Percentiles rank a stretch among this genome's conserved stretches.
phyloP scores from a whole-genome alignment of 1,140 invertebrate genomes.

The Acromyrmex charruanus region DNA sequence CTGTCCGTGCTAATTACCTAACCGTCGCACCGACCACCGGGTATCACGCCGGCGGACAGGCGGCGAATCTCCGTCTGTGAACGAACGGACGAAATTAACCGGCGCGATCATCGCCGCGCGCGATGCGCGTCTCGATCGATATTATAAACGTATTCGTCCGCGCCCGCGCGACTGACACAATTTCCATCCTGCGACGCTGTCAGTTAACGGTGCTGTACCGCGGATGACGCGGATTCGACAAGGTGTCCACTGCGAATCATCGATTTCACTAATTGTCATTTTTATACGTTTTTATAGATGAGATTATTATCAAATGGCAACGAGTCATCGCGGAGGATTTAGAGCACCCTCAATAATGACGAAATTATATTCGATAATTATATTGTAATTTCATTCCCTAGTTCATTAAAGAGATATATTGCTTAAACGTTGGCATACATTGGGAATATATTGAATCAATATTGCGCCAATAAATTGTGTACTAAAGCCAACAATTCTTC shows the following conservation, averaged over 20 bases:
- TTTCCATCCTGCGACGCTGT: conserved; percentile 52
- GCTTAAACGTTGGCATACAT: too few relatives aligned
- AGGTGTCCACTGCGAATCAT: not conserved
- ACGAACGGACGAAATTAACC: conserved; percentile 62
- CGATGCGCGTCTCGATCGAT: conserved; percentile 31
- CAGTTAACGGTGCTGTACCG: conserved; percentile 53
- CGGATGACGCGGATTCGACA: not conserved
- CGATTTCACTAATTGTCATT: not conserved
- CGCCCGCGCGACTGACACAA: conserved; percentile 57
- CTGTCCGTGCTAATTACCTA: conserved; percentile 81
- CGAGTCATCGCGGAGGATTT: not conserved
- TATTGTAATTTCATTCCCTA: too few relatives aligned
- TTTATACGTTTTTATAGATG: not conserved
- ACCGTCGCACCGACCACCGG: conserved; percentile 64
- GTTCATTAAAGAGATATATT: too few relatives aligned
- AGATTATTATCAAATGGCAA: not conserved
- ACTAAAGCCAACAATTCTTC: too few relatives aligned
- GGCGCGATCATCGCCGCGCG: conserved; percentile 40
- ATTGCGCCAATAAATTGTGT: too few relatives aligned
- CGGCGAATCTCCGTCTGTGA: conserved; percentile 71
- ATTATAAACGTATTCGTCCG: conserved; percentile 13
- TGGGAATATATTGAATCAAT: too few relatives aligned
- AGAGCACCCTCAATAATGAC: not conserved
- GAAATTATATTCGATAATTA: not conserved
- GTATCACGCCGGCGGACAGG: conserved; percentile 62